Base-by-base conservation (phyloP, 2,113 vertebrate species). In the Pleuronectes platessa region DNA sequence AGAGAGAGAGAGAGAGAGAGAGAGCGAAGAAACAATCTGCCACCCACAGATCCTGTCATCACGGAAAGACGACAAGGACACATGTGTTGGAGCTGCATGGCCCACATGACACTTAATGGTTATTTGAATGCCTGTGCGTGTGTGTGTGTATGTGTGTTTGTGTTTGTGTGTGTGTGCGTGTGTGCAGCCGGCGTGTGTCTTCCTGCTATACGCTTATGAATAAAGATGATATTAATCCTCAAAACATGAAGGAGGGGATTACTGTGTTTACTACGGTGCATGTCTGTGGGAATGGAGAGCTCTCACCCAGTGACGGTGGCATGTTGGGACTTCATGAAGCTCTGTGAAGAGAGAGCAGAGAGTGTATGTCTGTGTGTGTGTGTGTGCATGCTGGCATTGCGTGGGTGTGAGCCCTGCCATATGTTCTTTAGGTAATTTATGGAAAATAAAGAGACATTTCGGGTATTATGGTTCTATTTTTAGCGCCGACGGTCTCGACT, bases 141-240 rank as follows among this genome's bases (percentile, higher is more conserved):
- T 58, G 55, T 58, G 55, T 58, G 55, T 54, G 40, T 37, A 21
- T 60, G 24, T 35, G 58, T 10, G 17, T 20, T 26, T 31, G 26
- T 31, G 27, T 59, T 14, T 59, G 56, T 59, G 56, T 55, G 27
- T 45, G 24, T 60, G 24, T 35, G 58, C 3, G 8, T 20, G 58
- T 31, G 26, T 31, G 26, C 26, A 27, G 4, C 26, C 3, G 26
- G 26, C 3, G 26, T 27, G 26, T 27, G 26, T 78, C 73, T 85
- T 82, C 67, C 64, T 45, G 71, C 79, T 37, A 31, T 7, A 79
- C 21, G 58, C 74, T 78, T 84, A 75, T 76, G 88, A 90, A 90
- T 89, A 90, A 90, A 90, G 79, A 87, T 86, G 76, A 84, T 88
- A 88, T 88, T 87, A 90, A 91, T 90, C 88, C 87, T 73, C 75